phyloP scores from a whole-genome alignment of 2,113 vertebrate genomes.

The Cairina moschata region DNA sequence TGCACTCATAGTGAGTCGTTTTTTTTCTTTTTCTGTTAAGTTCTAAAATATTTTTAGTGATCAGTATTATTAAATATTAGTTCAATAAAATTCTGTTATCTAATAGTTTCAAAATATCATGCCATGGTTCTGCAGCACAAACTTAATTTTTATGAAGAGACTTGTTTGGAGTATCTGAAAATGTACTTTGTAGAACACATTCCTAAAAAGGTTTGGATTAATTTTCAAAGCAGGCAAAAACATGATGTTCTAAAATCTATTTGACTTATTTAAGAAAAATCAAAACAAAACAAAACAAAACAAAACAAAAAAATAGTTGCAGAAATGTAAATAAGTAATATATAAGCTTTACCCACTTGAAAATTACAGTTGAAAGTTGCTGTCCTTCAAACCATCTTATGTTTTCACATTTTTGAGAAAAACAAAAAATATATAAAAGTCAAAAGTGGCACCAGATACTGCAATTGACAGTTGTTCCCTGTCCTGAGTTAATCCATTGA shows the following conservation, averaged over 20 bases:
- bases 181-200: background rate
- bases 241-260: background rate
- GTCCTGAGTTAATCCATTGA: background rate
- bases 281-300: background rate
- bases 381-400: background rate
- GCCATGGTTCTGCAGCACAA: background rate
- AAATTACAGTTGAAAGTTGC: background rate
- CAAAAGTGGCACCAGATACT: background rate
- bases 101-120: background rate
- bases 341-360: background rate
- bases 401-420: background rate
- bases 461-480: background rate
- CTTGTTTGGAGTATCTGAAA: background rate
- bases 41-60: background rate
- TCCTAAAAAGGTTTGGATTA: background rate
- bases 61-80: background rate
- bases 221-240: background rate
- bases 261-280: background rate
- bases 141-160: background rate
- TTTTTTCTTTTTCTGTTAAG: background rate
- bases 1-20: background rate
- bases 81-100: background rate
- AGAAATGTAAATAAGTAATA: background rate
- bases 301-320: background rate
- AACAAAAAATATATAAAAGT: rapidly evolving